Evolutionary conservation across 2,113 vertebrate genomes (phyloP).

Genomic region (Ceratotherium simum): DNA sequence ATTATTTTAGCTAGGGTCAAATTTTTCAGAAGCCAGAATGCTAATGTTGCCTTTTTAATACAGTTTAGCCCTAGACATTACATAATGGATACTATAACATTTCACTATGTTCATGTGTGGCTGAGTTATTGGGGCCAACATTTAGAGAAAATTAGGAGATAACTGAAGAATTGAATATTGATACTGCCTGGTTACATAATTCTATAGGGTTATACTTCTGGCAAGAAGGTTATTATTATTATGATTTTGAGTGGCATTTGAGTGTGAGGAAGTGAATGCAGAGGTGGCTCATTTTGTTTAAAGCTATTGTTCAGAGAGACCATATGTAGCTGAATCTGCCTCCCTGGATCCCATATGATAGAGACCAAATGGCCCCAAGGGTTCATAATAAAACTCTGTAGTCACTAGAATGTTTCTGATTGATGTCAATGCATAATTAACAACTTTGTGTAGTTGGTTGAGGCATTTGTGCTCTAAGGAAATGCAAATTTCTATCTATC

Average conservation of each 20-base stretch:
- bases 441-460: not conserved
- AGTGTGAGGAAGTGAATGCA: not conserved
- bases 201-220: not conserved
- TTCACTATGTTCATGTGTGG: not conserved
- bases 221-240: not conserved
- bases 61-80: not conserved
- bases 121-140: not conserved
- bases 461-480: conserved; percentile 36
- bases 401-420: not conserved
- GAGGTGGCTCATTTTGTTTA: not conserved
- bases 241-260: not conserved
- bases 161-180: not conserved
- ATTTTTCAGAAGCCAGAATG: conserved; percentile 11
- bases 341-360: not conserved
- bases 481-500: not conserved
- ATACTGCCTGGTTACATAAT: not conserved
- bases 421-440: not conserved
- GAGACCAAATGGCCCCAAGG: not conserved
- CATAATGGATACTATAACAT: not conserved
- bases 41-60: not conserved
- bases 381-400: not conserved
- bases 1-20: not conserved
- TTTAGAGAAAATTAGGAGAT: not conserved
- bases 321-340: not conserved
- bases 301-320: not conserved